Base-by-base conservation (phyloP, 2,113 vertebrate species). In the Bos indicus region DNA sequence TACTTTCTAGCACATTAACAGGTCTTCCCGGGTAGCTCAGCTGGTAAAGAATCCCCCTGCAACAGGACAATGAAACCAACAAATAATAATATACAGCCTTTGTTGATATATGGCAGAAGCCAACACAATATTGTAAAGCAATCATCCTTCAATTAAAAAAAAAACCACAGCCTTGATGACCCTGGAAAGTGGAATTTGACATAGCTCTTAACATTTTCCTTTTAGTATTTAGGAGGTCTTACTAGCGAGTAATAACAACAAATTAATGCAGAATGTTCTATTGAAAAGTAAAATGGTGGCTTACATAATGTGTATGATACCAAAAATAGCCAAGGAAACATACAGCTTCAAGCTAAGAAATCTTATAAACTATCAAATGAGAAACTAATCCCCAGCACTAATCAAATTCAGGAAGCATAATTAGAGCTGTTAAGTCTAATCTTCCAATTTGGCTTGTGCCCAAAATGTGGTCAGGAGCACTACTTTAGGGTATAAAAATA, bases 401-500 rank as follows among this genome's bases (percentile, higher is more conserved):
- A 94, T 97, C 82, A 94, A 74, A 87, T 95, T 71, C 88, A 90
- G 87, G n/a, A 95, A 95, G 40, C 94, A 57, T 83, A 91, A 94
- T 92, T 93, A 97, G 54, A 97, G 36, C 25, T 91, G n/a, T 51
- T 93, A 78, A 89, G 2, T 57, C 82, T 96, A 89, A 97, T 96
- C 93, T 60, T 23, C 25, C 21, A 84, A 78, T 57, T 60, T 94
- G 94, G 82, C 82, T 93, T 71, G 77, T 78, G 51, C 74, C 67
- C 93, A 95, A 95, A 64, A 90, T 64, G n/a, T 62, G 60, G 81
- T 94, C 88, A 94, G 83, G 91, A 85, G 21, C 33, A 80, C 71
- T 85, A 51, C 23, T 89, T 90, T 6, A 71, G 59, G 33, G 15
- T 40, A 60, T 91, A 88, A 93, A 97, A 95, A 86, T 51, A 94